Base-by-base conservation (phyloP, 2,888 invertebrate genomes). In the Anagyrus pseudococci region DNA sequence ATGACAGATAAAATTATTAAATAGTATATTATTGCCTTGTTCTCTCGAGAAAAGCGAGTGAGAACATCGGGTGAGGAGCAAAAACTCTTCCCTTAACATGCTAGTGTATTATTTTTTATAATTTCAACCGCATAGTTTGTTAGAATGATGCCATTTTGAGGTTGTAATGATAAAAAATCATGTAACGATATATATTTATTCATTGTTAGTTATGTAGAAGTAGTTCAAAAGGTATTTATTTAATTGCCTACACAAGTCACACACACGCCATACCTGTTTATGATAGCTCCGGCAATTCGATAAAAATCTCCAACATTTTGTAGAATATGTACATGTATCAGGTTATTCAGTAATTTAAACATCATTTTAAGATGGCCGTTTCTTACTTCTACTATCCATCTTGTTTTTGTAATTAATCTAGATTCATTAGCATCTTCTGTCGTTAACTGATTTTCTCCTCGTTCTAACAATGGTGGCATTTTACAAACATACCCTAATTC, bases 401-500 rank as follows among this genome's bases (percentile, higher is more conserved):
- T 54, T 1, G 41, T 58, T 60, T 68, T 72, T 8, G 71, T 72
- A 1, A 72, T 59, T 13, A 68, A 22, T 4, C 71, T 58, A 8
- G 67, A 64, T 19, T 66, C 56, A 49, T 72, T 72, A 4, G 69
- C 66, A 47, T 71, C 69, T 55, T 68, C 56, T 4, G 68, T 67
- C 0, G 49, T 4, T 4, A 72, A 40, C 58, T 72, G 70, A 0
- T 25, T 26, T 47, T 66, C 10, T n/a, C 58, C 37, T 7, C n/a
- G 25, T 25, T 55, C 37, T 29, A 29, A 4, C 6, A 49, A 49
- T 2, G 33, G 2, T 17, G 49, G 26, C 23, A 49, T 33, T 33
- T 19, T n/a, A 17, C 4, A 7, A 29, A 22, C 19, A 17, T 22
- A 19, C 10, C 47, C 25, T 6, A 47, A 55, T 46, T 60, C 19